phyloP scores from a whole-genome alignment of 2,888 invertebrate genomes.

The Colostygia pectinataria region DNA sequence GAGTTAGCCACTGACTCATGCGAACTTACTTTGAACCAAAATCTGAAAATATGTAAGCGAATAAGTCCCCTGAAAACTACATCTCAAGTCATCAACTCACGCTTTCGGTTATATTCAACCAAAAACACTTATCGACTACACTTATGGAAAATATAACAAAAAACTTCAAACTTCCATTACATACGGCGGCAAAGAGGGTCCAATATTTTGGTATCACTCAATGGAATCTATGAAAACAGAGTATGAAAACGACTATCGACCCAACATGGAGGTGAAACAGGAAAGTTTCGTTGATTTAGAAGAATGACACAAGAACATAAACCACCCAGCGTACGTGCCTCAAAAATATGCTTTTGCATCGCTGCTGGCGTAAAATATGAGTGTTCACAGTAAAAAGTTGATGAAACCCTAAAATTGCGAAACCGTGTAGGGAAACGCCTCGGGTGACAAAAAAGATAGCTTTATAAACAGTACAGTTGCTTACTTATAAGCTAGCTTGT shows the following conservation, averaged over 20 bases:
- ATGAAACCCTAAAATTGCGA: slow-evolving; percentile 28
- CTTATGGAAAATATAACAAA: no score
- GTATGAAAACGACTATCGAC: neutral
- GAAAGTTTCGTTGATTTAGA: slow-evolving; percentile 13
- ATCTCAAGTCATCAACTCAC: no score
- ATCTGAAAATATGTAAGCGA: no score
- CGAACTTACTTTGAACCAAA: no score
- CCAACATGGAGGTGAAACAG: neutral
- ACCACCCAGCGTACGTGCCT: slow-evolving; percentile 18
- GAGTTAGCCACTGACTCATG: no score
- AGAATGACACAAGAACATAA: slow-evolving; percentile 20
- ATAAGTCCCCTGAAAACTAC: no score
- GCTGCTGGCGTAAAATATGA: slow-evolving; percentile 21
- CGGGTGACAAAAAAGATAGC: slow-evolving; percentile 3
- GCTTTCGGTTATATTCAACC: no score
- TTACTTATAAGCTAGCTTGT: no score
- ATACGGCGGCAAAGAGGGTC: no score
- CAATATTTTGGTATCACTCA: neutral
- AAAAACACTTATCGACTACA: no score
- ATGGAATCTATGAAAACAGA: neutral
- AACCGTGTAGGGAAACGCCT: slow-evolving; percentile 19
- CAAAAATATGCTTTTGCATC: slow-evolving; percentile 14
- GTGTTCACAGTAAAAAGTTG: slow-evolving; percentile 24
- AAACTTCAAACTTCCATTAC: no score
- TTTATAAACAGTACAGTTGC: neutral